Conservation (phyloP, 2,888 invertebrate species). For the Flabesymbios commensalis region DNA sequence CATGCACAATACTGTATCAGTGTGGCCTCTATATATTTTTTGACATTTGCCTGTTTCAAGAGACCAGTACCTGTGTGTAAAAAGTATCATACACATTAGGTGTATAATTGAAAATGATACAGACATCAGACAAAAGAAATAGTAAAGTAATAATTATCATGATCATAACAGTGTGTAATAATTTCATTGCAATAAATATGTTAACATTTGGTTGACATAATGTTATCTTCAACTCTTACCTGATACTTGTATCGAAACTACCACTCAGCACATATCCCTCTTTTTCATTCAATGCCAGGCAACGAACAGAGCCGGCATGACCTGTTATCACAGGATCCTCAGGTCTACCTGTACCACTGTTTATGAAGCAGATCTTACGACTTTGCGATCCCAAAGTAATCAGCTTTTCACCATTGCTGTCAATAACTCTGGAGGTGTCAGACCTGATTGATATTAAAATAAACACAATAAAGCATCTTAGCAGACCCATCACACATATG, state of each 20-base stretch:
- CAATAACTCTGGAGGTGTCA: constrained; percentile 41
- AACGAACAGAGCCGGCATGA: constrained; percentile 59
- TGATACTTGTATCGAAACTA: constrained; percentile 61
- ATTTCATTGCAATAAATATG: too few relatives aligned
- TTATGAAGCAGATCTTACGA: constrained; percentile 50
- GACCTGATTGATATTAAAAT: constrained; percentile 15
- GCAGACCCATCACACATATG: too few relatives aligned
- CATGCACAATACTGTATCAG: constrained; percentile 55
- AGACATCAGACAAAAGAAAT: too few relatives aligned
- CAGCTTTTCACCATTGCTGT: constrained; percentile 54
- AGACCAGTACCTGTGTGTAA: constrained; percentile 56
- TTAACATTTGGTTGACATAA: too few relatives aligned
- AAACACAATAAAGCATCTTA: too few relatives aligned
- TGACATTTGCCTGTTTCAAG: constrained; percentile 57
- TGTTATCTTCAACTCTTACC: too few relatives aligned
- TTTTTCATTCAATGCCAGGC: constrained; percentile 49
- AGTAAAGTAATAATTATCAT: too few relatives aligned
- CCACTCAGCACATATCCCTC: constrained; percentile 54
- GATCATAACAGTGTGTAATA: too few relatives aligned
- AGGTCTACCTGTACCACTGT: constrained; percentile 46
- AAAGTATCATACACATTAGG: too few relatives aligned
- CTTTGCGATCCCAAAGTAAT: constrained; percentile 57
- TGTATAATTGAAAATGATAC: too few relatives aligned
- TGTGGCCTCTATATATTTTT: constrained; percentile 59
- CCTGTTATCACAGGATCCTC: constrained; percentile 51